Evolutionary conservation across 1,140 invertebrate species (phyloP), one percentile per base, ranked within the genome.

Genomic region (Cherax quadricarinatus): DNA sequence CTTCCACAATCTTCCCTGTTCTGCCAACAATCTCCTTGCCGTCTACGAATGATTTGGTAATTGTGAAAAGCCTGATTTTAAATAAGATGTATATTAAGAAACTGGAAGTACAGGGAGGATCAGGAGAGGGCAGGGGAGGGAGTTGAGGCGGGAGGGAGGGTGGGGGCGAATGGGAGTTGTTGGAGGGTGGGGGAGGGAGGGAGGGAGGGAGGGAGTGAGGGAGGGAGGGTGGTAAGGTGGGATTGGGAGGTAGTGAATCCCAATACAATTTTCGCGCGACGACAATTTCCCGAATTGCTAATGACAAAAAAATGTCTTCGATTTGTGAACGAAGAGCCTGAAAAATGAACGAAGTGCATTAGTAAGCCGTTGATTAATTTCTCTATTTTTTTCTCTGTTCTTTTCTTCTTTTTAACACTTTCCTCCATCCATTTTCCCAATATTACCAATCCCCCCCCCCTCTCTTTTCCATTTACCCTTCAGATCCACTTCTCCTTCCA

Each of bases 331-430:
- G 70, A 9, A 75, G 5, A 21, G 21, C 21, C 18, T 75, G n/a
- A 75, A 75, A 24, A 75, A 75, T 75, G 70, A 30, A n/a, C n/a
- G 70, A 75, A 81, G 16, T 81, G 48, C 79, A 81, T 81, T 53
- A 81, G 48, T 57, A 14, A 21, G 79, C 3, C 51, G 10, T 21
- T 81, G 79, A 51, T 79, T 21, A 48, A 48, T 79, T 24, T 30
- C 12, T 57, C 4, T 79, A 49, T 30, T 79, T 21, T 7, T 79
- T 41, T 9, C 12, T 41, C 10, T 2, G 3, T 78, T 78, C 9
- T 24, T 78, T 60, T 78, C n/a, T 78, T 78, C 41, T 21, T 60
- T 6, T 80, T 24, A 9, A 41, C 30, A 41, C 30, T 41, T 41
- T 41, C 30, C 30, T 41, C 30, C 30, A 41, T 41, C 30, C 30